Conservation (phyloP, 1,140 invertebrate genomes). For the Atopsyche davidsoni region DNA sequence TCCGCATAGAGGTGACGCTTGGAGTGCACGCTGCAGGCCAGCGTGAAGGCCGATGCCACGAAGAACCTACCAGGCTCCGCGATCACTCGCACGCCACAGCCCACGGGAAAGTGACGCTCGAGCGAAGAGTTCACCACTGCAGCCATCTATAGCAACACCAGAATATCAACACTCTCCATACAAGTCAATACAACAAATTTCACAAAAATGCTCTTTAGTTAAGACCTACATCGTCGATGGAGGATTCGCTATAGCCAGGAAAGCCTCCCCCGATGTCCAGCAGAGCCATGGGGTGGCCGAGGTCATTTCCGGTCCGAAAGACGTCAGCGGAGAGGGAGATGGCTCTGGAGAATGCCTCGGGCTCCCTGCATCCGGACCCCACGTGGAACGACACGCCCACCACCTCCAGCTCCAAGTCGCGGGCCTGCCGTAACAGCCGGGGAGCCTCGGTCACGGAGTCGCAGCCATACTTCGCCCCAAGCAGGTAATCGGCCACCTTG, state of each 20-base stretch:
- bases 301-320: conserved; percentile 60
- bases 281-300: conserved; percentile 67
- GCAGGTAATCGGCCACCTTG: conserved; percentile 73
- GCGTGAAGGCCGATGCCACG: conserved; percentile 89
- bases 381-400: conserved; percentile 87
- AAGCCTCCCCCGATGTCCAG: conserved; percentile 87
- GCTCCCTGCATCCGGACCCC: conserved; percentile 75
- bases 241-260: conserved; percentile 62
- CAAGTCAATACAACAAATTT: not conserved
- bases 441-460: conserved; percentile 73
- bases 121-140: conserved; percentile 63
- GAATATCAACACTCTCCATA: not conserved
- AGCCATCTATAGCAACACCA: conserved; percentile 54
- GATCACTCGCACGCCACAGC: conserved; percentile 71
- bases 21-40: conserved; percentile 64
- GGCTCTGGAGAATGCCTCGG: conserved; percentile 66
- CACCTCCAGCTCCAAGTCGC: conserved; percentile 49
- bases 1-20: conserved; percentile 28
- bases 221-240: conserved; percentile 55
- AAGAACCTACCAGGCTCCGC: conserved; percentile 96
- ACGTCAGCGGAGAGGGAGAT: conserved; percentile 60
- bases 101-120: conserved; percentile 73
- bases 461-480: conserved; percentile 95
- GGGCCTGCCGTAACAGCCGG: conserved; percentile 68
- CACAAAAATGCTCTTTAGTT: not conserved